Evolutionary conservation across 2,113 vertebrate genomes (phyloP).

Genomic region (Albula glossodonta): DNA sequence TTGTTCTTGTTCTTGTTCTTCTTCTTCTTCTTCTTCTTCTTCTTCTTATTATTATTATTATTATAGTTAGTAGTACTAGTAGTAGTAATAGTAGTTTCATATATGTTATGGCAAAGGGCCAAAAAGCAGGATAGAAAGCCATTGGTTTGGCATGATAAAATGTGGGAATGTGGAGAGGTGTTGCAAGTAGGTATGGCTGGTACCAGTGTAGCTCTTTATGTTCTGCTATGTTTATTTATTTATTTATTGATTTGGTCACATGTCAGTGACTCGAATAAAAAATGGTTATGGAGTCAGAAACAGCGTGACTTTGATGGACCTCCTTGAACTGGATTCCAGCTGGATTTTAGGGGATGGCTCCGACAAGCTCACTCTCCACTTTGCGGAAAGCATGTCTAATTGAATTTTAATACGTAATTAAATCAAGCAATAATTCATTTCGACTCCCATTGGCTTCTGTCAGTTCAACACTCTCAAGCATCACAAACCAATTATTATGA

Average conservation of each 20-base stretch:
- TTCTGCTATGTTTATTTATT: not conserved
- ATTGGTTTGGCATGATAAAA: too few species aligned
- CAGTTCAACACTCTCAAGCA: slow-evolving; percentile 70
- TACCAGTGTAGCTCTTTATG: too few species aligned
- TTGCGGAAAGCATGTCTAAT: slow-evolving; percentile 73
- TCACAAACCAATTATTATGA: slow-evolving; percentile 74
- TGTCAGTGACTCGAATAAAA: slow-evolving; percentile 41
- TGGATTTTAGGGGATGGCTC: slow-evolving; percentile 67
- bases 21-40: too few species aligned
- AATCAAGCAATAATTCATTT: slow-evolving; percentile 77
- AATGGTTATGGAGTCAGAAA: slow-evolving; percentile 61
- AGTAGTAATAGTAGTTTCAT: too few species aligned
- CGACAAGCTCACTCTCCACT: slow-evolving; percentile 70
- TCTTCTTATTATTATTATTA: too few species aligned
- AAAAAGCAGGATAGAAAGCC: too few species aligned
- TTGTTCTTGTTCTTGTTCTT: too few species aligned
- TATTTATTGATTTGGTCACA: slow-evolving; percentile 13
- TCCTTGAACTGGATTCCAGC: slow-evolving; percentile 56
- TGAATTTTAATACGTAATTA: slow-evolving; percentile 81
- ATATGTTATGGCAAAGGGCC: too few species aligned
- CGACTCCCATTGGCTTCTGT: slow-evolving; percentile 70
- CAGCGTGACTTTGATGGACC: slow-evolving; percentile 57
- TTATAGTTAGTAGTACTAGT: too few species aligned
- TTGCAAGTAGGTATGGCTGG: too few species aligned
- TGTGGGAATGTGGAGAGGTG: too few species aligned